These are phyloP conservation scores for Liparis tanakae DNA, from an alignment of 2,797 vertebrate species.

Conservation along the genomic window DNA sequence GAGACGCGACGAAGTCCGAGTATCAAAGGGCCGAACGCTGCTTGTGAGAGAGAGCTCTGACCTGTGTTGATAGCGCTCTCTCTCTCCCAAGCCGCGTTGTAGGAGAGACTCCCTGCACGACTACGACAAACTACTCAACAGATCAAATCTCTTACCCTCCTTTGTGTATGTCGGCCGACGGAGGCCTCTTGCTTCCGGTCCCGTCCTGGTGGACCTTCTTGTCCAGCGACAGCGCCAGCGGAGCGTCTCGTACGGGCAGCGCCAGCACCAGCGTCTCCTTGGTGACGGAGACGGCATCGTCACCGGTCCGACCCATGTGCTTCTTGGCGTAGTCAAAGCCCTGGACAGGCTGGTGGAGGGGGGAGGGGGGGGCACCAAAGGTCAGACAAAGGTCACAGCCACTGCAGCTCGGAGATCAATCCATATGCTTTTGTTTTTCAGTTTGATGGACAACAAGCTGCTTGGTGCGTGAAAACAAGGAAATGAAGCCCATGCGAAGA, in stretches of 20 bases:
- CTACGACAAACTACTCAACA: not conserved
- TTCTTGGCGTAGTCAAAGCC: constrained; percentile 99
- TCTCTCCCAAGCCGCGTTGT: too few relatives aligned
- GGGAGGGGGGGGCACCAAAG: constrained; percentile 4
- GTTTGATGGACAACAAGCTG: constrained; percentile 15
- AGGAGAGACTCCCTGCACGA: too few relatives aligned
- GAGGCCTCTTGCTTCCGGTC: constrained; percentile 90
- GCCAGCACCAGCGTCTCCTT: constrained; percentile 94
- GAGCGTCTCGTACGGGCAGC: constrained; percentile 90
- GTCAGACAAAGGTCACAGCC: constrained; percentile 24
- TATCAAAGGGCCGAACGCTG: too few relatives aligned
- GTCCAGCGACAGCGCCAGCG: constrained; percentile 88
- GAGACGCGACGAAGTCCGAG: too few relatives aligned
- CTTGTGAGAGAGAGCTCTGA: too few relatives aligned
- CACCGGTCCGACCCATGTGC: constrained; percentile 94
- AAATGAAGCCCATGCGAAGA: constrained; percentile 41
- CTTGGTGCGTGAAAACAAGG: constrained; percentile 9
- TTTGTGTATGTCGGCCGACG: constrained; percentile 91
- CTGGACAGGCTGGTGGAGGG: constrained; percentile 89
- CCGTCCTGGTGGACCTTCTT: constrained; percentile 91
- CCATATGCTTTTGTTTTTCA: not conserved
- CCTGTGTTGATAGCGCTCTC: too few relatives aligned
- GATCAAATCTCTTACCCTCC: constrained; percentile 84
- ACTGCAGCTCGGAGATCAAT: constrained; percentile 5
- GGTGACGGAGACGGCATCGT: constrained; percentile 91